Conservation (phyloP, 2,888 invertebrate species). For the Parasteatoda lunata region DNA sequence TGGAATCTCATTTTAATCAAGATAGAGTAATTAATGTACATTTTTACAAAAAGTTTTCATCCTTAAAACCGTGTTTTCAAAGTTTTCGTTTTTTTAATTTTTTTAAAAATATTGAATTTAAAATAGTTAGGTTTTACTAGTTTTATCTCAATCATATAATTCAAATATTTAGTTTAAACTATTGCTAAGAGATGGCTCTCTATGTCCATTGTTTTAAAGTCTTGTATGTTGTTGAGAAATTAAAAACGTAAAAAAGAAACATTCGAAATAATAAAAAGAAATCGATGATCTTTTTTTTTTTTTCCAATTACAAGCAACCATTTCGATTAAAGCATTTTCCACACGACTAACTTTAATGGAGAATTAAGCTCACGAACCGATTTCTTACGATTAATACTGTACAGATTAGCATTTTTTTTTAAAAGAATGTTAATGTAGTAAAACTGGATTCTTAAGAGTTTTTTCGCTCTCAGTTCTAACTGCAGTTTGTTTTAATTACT, state of each 20-base stretch:
- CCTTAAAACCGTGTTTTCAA: too few relatives aligned
- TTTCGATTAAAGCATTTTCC: conserved; percentile 15
- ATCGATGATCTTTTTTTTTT: background rate
- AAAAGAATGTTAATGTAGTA: background rate
- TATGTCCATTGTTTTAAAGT: background rate
- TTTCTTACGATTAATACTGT: conserved; percentile 41
- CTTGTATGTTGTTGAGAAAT: background rate
- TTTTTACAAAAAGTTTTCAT: too few relatives aligned
- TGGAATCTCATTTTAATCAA: too few relatives aligned
- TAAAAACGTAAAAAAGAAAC: background rate
- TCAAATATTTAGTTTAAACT: background rate
- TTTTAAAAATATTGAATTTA: too few relatives aligned
- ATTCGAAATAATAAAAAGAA: background rate
- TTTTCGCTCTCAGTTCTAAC: background rate
- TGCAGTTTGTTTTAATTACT: background rate
- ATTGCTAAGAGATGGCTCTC: background rate
- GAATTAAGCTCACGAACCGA: conserved; percentile 51
- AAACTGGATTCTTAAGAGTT: background rate
- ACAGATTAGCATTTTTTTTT: background rate
- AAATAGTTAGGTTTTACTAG: too few relatives aligned
- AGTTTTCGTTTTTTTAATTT: too few relatives aligned
- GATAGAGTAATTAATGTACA: too few relatives aligned
- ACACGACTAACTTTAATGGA: conserved; percentile 45
- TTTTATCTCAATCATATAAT: too few relatives aligned
- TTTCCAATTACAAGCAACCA: background rate